These are phyloP conservation scores for Chrysopilus asiliformis DNA, from an alignment of 2,888 invertebrate genomes.

Conservation along the genomic window DNA sequence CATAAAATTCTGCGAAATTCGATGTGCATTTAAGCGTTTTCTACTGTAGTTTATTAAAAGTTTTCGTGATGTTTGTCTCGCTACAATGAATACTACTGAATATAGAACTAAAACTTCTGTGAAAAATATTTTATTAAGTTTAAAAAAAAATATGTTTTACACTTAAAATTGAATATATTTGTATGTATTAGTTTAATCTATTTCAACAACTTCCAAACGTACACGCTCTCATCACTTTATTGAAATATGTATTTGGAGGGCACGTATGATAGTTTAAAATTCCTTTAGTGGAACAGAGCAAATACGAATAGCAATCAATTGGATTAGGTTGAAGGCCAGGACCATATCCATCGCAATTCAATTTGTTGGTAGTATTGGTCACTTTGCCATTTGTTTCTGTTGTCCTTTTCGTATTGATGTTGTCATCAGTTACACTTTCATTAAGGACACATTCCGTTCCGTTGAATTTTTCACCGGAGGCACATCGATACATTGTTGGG, in stretches of 20 bases:
- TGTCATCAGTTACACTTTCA: background rate
- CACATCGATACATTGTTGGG: slow-evolving; percentile 33
- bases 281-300: slow-evolving; percentile 26
- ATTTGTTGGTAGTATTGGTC: slow-evolving; percentile 11
- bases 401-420: slow-evolving; percentile 1
- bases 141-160: too few relatives aligned
- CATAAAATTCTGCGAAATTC: too few relatives aligned
- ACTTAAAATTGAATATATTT: too few relatives aligned
- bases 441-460: slow-evolving; percentile 19
- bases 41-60: too few relatives aligned
- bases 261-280: slow-evolving; percentile 23
- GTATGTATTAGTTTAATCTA: background rate
- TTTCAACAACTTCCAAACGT: slow-evolving; percentile 23
- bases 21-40: too few relatives aligned
- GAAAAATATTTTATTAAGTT: too few relatives aligned
- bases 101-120: too few relatives aligned
- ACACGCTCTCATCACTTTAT: slow-evolving; percentile 22
- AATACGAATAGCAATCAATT: slow-evolving; percentile 27
- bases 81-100: too few relatives aligned
- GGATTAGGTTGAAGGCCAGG: slow-evolving; percentile 23
- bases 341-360: slow-evolving; percentile 7
- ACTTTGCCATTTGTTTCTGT: background rate
- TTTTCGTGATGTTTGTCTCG: too few relatives aligned
- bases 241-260: slow-evolving; percentile 26
- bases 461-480: slow-evolving; percentile 28